Evolutionary conservation across 64 coral and sea anemone genomes (phyloP).

Genomic region (Pachyseris speciosa): DNA sequence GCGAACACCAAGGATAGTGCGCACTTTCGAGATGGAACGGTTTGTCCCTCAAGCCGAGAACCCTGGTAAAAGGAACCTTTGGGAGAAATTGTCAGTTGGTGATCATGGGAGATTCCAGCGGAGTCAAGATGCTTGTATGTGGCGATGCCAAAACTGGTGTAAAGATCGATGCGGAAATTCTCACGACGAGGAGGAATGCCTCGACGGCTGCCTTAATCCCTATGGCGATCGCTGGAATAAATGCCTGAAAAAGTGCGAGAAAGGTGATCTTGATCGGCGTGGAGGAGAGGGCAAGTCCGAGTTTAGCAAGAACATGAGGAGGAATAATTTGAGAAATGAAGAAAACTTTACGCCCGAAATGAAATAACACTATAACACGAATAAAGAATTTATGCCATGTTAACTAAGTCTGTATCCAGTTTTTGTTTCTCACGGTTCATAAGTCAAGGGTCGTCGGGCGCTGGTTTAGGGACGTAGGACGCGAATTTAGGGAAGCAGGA

Average conservation of each 20-base stretch:
- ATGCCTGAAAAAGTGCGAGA: not conserved
- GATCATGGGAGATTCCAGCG: not conserved
- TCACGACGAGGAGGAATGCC: not conserved
- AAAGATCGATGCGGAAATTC: not conserved
- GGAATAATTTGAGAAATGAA: not conserved
- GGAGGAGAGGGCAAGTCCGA: not conserved
- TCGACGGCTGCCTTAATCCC: not conserved
- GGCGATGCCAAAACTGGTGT: constrained; percentile 14
- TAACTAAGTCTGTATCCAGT: not conserved
- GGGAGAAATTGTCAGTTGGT: constrained; percentile 3
- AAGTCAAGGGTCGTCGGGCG: too few relatives aligned
- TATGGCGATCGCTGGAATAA: not conserved
- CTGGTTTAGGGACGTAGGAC: too few relatives aligned
- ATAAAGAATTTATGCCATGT: too few relatives aligned
- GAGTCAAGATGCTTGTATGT: constrained; percentile 22
- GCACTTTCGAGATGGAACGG: not conserved
- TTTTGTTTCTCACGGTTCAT: not conserved
- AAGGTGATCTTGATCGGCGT: not conserved
- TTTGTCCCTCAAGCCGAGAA: not conserved
- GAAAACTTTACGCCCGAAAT: not conserved
- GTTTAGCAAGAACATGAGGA: not conserved
- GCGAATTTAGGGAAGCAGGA: too few relatives aligned
- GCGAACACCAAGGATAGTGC: not conserved
- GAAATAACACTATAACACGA: too few relatives aligned
- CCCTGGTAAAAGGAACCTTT: not conserved